phyloP scores from a whole-genome alignment of 2,797 vertebrate genomes.

The Malurus splendens region DNA sequence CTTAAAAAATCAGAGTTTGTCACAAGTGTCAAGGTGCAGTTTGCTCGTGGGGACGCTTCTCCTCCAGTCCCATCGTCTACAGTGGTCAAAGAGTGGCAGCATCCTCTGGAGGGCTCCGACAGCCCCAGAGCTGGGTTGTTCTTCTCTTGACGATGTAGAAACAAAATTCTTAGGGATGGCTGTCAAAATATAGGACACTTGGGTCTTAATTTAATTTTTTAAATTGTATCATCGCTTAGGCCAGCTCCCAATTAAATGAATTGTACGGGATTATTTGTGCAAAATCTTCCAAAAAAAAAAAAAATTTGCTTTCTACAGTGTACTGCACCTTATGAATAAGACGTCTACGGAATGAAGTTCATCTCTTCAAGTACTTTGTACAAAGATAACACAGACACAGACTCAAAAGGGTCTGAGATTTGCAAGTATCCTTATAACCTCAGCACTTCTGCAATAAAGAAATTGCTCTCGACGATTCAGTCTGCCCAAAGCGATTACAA shows the following conservation, averaged over 20 bases:
- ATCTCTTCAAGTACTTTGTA: conserved; percentile 86
- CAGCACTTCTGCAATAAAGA: conserved; percentile 72
- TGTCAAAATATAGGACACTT: conserved; percentile 30
- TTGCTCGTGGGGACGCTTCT: conserved; percentile 18
- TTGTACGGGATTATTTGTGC: conserved; percentile 50
- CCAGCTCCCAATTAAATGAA: conserved; percentile 49
- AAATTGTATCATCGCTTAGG: conserved; percentile 26
- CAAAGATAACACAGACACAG: conserved; percentile 75
- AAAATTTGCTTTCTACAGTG: conserved; percentile 48
- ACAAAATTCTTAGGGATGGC: conserved; percentile 20
- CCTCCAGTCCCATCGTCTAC: conserved; percentile 30
- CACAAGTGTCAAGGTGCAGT: conserved; percentile 60
- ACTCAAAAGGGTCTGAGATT: conserved; percentile 73
- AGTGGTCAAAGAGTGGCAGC: conserved; percentile 56
- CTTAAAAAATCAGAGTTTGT: conserved; percentile 25
- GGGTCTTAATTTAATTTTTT: conserved; percentile 38
- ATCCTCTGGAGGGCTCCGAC: neutral
- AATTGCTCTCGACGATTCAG: conserved; percentile 70
- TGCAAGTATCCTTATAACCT: conserved; percentile 61
- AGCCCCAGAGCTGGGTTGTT: neutral
- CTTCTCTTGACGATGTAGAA: conserved; percentile 31
- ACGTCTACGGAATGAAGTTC: conserved; percentile 75
- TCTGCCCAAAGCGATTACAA: conserved; percentile 75
- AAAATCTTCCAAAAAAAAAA: conserved; percentile 48
- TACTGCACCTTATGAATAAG: conserved; percentile 70